Conservation (phyloP, 1,140 invertebrate species). For the Cydia strobilella region DNA sequence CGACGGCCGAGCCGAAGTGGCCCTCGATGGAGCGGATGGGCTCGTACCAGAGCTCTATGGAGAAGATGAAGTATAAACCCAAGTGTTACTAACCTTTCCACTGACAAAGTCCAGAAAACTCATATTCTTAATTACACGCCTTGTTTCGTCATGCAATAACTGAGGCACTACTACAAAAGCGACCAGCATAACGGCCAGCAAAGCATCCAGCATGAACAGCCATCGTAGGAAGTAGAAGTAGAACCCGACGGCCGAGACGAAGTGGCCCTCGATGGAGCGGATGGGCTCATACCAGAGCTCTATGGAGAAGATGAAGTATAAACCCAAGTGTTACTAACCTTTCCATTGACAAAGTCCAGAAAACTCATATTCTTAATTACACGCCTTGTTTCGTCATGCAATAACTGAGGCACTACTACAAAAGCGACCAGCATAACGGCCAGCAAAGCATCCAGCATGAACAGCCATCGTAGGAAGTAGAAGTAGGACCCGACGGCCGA, state of each 20-base stretch:
- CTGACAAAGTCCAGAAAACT: conserved; percentile 62
- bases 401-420: too few relatives aligned
- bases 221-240: conserved; percentile 89
- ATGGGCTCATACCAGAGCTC: conserved; percentile 87
- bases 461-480: conserved; percentile 87
- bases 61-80: conserved; percentile 80
- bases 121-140: not conserved
- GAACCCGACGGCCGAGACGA: conserved; percentile 87
- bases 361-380: conserved; percentile 22
- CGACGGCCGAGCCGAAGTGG: conserved; percentile 87
- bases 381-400: too few relatives aligned
- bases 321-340: conserved; percentile 53
- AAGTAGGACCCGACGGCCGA: too few relatives aligned
- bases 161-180: conserved; percentile 80
- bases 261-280: conserved; percentile 87
- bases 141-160: conserved; percentile 51
- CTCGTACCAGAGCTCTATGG: conserved; percentile 85
- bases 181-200: too few relatives aligned
- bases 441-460: conserved; percentile 83
- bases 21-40: conserved; percentile 87
- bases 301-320: conserved; percentile 80
- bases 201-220: conserved; percentile 85
- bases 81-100: conserved; percentile 61
- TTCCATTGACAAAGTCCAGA: conserved; percentile 66
- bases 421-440: conserved; percentile 74